phyloP scores from a whole-genome alignment of 2,888 invertebrate genomes.

The Caenorhabditis sp. region DNA sequence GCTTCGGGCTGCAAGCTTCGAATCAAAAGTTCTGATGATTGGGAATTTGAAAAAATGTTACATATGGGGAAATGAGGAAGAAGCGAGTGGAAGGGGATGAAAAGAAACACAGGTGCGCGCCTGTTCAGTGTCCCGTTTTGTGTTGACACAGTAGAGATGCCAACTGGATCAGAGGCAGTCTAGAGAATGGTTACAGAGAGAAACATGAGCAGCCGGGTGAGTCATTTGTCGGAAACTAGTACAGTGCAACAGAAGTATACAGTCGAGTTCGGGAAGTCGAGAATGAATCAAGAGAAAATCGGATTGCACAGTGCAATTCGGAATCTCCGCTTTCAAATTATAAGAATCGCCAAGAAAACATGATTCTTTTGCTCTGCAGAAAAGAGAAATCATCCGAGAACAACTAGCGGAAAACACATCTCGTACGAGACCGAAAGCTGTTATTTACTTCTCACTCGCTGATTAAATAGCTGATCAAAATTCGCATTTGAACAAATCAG shows the following conservation, averaged over 20 bases:
- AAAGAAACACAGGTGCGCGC: conserved; percentile 26
- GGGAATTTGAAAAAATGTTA: background rate
- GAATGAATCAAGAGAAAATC: background rate
- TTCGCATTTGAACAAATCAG: background rate
- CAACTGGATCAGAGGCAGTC: conserved; percentile 37
- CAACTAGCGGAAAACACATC: background rate
- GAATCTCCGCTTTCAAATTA: background rate
- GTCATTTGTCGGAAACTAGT: background rate
- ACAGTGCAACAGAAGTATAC: too few relatives aligned
- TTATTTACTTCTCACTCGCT: conserved; percentile 5
- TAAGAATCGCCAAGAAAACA: background rate
- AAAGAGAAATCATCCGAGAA: background rate
- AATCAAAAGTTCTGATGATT: too few relatives aligned
- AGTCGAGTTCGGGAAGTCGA: too few relatives aligned
- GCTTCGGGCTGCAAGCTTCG: background rate
- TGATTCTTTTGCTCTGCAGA: background rate
- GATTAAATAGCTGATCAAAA: background rate
- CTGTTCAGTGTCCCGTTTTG: conserved; percentile 22
- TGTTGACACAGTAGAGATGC: conserved; percentile 51
- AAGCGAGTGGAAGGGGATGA: background rate
- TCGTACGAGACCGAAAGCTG: background rate
- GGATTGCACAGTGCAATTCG: too few relatives aligned
- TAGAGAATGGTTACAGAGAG: conserved; percentile 2
- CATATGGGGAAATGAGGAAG: background rate
- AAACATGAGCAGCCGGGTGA: background rate